A percentile compares a stretch with the other conserved stretches of the same genome.
phyloP scores from a whole-genome alignment of 1,140 invertebrate species.

The Cyclargus thomasi region DNA sequence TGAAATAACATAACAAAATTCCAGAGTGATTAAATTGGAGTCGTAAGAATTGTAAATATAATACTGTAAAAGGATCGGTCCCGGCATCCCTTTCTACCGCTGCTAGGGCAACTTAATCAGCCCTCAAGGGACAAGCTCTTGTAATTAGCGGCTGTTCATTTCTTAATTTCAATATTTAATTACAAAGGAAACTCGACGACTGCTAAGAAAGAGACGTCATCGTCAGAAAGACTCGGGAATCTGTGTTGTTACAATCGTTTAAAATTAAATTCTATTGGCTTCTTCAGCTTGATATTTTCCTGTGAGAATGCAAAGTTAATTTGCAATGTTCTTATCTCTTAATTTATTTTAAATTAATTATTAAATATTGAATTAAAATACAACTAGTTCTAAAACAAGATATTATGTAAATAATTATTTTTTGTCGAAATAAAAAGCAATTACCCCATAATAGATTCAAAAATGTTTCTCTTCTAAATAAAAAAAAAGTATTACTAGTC shows the following conservation, averaged over 20 bases:
- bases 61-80: conserved; percentile 54
- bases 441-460: too few relatives aligned
- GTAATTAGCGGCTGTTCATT: conserved; percentile 76
- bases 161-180: conserved; percentile 78
- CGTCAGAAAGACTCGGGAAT: conserved; percentile 64
- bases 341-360: too few relatives aligned
- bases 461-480: not conserved
- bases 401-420: too few relatives aligned
- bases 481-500: not conserved
- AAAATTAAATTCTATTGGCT: conserved; percentile 46
- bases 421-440: too few relatives aligned
- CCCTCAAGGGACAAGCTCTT: conserved; percentile 72
- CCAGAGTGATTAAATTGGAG: conserved; percentile 23
- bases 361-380: too few relatives aligned
- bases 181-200: conserved; percentile 74
- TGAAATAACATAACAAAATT: not conserved
- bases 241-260: conserved; percentile 64
- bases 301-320: not conserved
- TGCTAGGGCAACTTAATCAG: conserved; percentile 65
- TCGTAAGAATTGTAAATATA: conserved; percentile 51
- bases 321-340: not conserved
- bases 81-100: conserved; percentile 60
- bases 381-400: too few relatives aligned
- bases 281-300: conserved; percentile 23
- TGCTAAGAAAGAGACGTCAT: conserved; percentile 71